Evolutionary conservation across 2,797 vertebrate species (phyloP).

Genomic region (Megalops cyprinoides): DNA sequence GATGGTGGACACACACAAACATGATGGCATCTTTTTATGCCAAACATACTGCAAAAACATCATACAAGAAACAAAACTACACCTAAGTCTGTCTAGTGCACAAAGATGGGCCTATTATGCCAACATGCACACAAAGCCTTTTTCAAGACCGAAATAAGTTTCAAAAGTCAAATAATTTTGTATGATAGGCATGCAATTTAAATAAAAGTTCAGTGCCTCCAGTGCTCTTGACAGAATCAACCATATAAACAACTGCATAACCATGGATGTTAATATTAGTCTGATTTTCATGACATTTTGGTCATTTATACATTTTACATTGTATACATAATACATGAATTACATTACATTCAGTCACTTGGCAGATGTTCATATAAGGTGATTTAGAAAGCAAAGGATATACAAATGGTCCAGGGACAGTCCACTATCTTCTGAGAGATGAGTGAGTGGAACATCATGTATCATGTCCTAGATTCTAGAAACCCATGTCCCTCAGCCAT

Average conservation of each 20-base stretch:
- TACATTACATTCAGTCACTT: too few relatives aligned
- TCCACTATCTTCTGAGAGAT: not conserved
- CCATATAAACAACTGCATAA: not conserved
- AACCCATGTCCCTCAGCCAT: not conserved
- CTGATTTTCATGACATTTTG: not conserved
- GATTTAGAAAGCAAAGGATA: too few relatives aligned
- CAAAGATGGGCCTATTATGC: not conserved
- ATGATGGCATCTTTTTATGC: too few relatives aligned
- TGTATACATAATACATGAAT: too few relatives aligned
- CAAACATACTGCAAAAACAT: not conserved
- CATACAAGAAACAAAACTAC: slow-evolving; percentile 12
- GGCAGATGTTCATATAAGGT: too few relatives aligned
- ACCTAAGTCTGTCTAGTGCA: not conserved
- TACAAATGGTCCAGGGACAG: too few relatives aligned
- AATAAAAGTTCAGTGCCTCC: not conserved
- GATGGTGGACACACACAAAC: not conserved
- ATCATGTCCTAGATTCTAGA: not conserved
- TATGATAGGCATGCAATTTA: slow-evolving; percentile 25
- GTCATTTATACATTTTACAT: not conserved
- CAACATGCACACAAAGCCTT: not conserved
- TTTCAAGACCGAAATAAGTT: not conserved
- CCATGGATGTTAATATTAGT: not conserved
- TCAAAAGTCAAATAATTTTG: not conserved
- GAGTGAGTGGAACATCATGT: not conserved
- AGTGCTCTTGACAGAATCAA: not conserved